A percentile compares a stretch with the other conserved stretches of the same genome.
phyloP scores from a whole-genome alignment of 1,140 invertebrate genomes.

The Calephelis virginiensis region DNA sequence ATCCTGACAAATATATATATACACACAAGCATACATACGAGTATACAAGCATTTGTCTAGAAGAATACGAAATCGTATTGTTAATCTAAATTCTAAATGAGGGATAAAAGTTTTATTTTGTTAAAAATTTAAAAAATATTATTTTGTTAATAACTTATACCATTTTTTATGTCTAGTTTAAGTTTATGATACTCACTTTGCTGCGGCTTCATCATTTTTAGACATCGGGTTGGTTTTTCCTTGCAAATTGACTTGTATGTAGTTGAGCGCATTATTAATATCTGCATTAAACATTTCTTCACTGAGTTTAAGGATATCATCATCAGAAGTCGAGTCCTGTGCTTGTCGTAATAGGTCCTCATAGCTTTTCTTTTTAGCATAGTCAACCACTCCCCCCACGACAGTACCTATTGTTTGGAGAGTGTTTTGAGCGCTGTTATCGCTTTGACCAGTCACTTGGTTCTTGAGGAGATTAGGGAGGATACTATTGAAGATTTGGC shows the following conservation, averaged over 20 bases:
- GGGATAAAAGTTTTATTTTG: too few relatives aligned
- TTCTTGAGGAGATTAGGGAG: conserved; percentile 64
- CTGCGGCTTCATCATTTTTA: conserved; percentile 61
- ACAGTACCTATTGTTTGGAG: conserved; percentile 65
- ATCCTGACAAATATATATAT: too few relatives aligned
- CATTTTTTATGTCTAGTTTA: too few relatives aligned
- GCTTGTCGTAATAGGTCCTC: conserved; percentile 62
- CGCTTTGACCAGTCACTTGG: conserved; percentile 53
- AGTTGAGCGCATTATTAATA: conserved; percentile 68
- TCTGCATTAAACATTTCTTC: conserved; percentile 74
- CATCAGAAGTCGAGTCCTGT: conserved; percentile 63
- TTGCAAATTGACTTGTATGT: conserved; percentile 71
- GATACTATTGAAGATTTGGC: conserved; percentile 69
- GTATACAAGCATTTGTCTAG: too few relatives aligned
- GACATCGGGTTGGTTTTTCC: conserved; percentile 70
- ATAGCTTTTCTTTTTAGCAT: conserved; percentile 72
- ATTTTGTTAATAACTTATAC: too few relatives aligned
- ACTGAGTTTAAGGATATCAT: conserved; percentile 61
- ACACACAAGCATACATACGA: too few relatives aligned
- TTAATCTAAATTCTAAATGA: too few relatives aligned
- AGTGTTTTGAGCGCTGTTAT: conserved; percentile 59
- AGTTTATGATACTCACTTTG: conserved; percentile 48
- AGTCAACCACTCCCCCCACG: conserved; percentile 68
- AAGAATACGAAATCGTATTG: too few relatives aligned
- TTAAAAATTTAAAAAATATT: too few relatives aligned